phyloP scores from a whole-genome alignment of 2,113 vertebrate species.

The Oncorhynchus masou region DNA sequence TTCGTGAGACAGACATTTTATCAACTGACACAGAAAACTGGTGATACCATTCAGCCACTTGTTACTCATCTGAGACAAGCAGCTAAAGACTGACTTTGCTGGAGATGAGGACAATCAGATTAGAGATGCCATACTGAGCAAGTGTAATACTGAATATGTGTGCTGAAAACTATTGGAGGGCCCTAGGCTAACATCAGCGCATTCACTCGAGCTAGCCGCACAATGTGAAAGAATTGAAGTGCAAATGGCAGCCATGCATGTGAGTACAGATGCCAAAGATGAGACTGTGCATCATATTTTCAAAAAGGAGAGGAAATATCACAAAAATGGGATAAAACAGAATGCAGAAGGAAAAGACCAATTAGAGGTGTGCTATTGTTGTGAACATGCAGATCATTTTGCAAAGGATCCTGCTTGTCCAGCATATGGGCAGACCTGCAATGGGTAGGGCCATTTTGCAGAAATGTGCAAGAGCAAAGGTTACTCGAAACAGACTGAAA shows the following conservation, averaged over 20 bases:
- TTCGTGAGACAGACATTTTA: too few relatives aligned
- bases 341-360: too few relatives aligned
- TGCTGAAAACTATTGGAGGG: not conserved
- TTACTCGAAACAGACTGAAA: slow-evolving; percentile 1
- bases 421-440: too few relatives aligned
- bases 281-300: slow-evolving; percentile 4
- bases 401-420: too few relatives aligned
- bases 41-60: too few relatives aligned
- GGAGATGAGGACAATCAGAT: too few relatives aligned
- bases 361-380: slow-evolving; percentile 20
- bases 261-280: not conserved
- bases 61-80: too few relatives aligned
- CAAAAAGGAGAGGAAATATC: not conserved
- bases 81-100: too few relatives aligned
- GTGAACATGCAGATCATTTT: slow-evolving; percentile 10
- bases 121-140: too few relatives aligned
- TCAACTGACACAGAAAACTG: too few relatives aligned
- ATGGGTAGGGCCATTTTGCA: too few relatives aligned
- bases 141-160: too few relatives aligned
- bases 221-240: slow-evolving; percentile 15
- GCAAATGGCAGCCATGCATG: slow-evolving; percentile 4
- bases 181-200: not conserved
- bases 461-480: slow-evolving; percentile 11
- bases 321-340: not conserved
- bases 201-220: not conserved